Conservation (phyloP, 1,140 invertebrate species). For the Magallana angulata region DNA sequence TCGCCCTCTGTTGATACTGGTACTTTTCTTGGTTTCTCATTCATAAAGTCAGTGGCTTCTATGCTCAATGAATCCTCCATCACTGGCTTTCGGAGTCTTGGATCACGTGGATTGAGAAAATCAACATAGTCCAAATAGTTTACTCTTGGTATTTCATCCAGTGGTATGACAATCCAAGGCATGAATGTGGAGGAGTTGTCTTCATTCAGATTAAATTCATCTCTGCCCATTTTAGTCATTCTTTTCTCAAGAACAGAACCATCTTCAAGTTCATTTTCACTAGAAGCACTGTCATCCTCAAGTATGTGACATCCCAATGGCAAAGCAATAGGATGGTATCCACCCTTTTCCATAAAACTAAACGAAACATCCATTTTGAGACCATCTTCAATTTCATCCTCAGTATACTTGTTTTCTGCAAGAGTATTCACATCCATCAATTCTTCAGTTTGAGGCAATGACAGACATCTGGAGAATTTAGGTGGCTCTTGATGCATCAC, state of each 20-base stretch:
- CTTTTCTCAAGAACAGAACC: constrained; percentile 13
- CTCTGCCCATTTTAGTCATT: constrained; percentile 33
- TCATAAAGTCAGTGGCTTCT: not conserved
- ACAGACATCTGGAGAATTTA: not conserved
- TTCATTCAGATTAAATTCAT: constrained; percentile 40
- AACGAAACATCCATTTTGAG: not conserved
- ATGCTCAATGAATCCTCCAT: not conserved
- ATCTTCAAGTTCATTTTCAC: not conserved
- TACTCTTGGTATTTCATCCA: constrained; percentile 39
- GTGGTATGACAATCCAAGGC: constrained; percentile 41
- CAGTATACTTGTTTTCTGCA: not conserved
- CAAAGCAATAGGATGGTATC: constrained; percentile 41
- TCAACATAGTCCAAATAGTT: not conserved
- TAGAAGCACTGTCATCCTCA: constrained; percentile 11
- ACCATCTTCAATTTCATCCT: not conserved
- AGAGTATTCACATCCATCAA: not conserved
- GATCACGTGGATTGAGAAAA: not conserved
- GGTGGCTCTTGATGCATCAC: too few relatives aligned
- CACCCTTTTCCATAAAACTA: constrained; percentile 42
- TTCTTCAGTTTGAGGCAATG: not conserved
- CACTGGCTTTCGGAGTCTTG: not conserved
- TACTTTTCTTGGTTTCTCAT: not conserved
- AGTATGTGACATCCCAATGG: constrained; percentile 40
- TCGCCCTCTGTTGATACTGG: too few relatives aligned
- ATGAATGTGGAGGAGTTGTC: constrained; percentile 31